Evolutionary conservation across 2,113 vertebrate genomes (phyloP).

Genomic region (Accipiter virgatus): DNA sequence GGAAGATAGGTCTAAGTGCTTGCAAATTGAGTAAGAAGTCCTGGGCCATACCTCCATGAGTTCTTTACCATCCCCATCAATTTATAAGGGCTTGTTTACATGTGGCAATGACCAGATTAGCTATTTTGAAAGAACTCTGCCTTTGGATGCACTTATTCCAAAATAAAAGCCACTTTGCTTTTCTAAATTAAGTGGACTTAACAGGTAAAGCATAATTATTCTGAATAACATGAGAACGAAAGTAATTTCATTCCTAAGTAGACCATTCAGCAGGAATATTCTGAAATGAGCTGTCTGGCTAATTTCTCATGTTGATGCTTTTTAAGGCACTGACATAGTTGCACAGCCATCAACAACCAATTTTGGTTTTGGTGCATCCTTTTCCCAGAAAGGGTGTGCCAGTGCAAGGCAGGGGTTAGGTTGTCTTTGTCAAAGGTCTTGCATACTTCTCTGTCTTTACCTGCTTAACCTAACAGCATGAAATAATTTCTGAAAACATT

Average conservation of each 20-base stretch:
- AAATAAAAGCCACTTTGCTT: slow-evolving; percentile 20
- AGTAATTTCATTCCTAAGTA: background rate
- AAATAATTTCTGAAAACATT: background rate
- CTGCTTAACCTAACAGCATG: background rate
- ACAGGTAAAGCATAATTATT: background rate
- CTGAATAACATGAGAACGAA: background rate
- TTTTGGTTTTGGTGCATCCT: background rate
- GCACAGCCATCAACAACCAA: background rate
- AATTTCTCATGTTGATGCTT: background rate
- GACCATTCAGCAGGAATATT: background rate
- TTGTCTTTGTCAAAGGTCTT: background rate
- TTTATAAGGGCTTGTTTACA: background rate
- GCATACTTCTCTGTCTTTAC: background rate
- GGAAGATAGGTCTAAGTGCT: background rate
- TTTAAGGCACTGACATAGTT: background rate
- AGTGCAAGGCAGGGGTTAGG: background rate
- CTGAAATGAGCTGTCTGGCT: background rate
- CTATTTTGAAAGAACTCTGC: slow-evolving; percentile 25
- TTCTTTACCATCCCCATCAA: background rate
- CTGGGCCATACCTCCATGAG: background rate
- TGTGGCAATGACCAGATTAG: slow-evolving; percentile 24
- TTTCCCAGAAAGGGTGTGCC: background rate
- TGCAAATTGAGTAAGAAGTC: slow-evolving; percentile 39
- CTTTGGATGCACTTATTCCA: slow-evolving; percentile 25
- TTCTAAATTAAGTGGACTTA: background rate